A percentile compares a stretch with the other conserved stretches of the same genome.
Conservation (phyloP, 1,140 invertebrate species). For the Anthonomus grandis region DNA sequence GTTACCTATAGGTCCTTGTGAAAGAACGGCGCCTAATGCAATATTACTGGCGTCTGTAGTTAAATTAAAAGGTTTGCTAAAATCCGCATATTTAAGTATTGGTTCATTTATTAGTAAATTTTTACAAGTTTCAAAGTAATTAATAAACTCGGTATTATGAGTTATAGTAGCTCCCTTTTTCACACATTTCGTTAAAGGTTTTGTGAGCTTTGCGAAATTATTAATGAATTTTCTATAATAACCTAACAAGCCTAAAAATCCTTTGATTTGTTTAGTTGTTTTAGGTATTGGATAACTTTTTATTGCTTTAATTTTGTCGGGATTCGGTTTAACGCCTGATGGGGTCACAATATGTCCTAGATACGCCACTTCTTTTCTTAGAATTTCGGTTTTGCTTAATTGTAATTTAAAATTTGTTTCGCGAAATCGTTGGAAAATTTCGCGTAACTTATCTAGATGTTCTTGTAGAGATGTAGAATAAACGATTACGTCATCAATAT, state of each 20-base stretch:
- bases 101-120: conserved; percentile 28
- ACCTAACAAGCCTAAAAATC: conserved; percentile 12
- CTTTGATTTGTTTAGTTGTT: conserved; percentile 24
- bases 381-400: too few species aligned
- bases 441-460: too few species aligned
- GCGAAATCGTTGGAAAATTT: too few species aligned
- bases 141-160: conserved; percentile 23
- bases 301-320: conserved; percentile 25
- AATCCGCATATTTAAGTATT: conserved; percentile 40
- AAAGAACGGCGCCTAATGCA: conserved; percentile 40
- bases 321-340: conserved; percentile 35
- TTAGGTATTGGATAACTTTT: conserved; percentile 18
- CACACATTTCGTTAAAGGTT: conserved; percentile 30
- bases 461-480: too few species aligned
- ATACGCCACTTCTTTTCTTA: too few species aligned
- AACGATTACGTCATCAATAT: too few species aligned
- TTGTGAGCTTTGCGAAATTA: conserved; percentile 38
- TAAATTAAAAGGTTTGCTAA: conserved; percentile 40
- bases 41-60: conserved; percentile 43
- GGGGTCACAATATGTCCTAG: conserved; percentile 31
- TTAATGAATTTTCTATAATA: conserved; percentile 19
- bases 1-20: conserved; percentile 34
- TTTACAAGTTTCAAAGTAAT: conserved; percentile 30
- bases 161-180: conserved; percentile 35
- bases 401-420: too few species aligned